phyloP scores from a whole-genome alignment of 2,797 vertebrate species.

The Florisuga fusca region DNA sequence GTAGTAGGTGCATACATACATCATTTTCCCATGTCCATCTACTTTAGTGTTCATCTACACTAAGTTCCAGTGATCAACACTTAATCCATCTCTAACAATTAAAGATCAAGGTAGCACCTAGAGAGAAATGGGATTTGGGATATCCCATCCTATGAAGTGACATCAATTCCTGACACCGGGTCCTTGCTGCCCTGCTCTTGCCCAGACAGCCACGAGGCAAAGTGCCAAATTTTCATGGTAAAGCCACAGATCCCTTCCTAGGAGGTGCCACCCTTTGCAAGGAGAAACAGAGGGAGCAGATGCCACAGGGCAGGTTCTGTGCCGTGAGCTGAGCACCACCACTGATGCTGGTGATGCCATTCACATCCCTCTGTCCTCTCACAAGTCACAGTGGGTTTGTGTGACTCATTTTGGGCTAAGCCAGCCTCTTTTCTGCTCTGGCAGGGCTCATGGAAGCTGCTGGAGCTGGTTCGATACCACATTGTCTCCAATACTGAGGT shows the following conservation, averaged over 20 bases:
- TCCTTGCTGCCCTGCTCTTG: neutral
- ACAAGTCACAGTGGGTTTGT: neutral
- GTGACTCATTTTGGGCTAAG: neutral
- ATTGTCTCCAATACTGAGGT: constrained; percentile 83
- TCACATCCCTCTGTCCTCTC: neutral
- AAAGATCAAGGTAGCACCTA: neutral
- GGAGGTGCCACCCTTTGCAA: neutral
- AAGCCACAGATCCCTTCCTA: neutral
- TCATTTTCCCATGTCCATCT: neutral
- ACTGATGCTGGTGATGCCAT: fast-evolving
- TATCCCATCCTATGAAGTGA: fast-evolving
- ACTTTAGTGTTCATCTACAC: neutral
- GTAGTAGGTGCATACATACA: neutral
- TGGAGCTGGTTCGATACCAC: constrained; percentile 90
- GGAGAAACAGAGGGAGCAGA: neutral
- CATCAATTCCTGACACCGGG: neutral
- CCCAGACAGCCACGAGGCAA: neutral
- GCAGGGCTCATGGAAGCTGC: constrained; percentile 88
- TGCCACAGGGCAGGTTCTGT: neutral
- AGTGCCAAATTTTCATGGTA: neutral
- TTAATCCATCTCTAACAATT: neutral
- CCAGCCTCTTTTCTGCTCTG: neutral
- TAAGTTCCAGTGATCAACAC: neutral
- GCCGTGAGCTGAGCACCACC: neutral
- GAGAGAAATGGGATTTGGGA: neutral